phyloP scores from a whole-genome alignment of 2,888 invertebrate species.

The Hirtodrosophila trivittata region DNA sequence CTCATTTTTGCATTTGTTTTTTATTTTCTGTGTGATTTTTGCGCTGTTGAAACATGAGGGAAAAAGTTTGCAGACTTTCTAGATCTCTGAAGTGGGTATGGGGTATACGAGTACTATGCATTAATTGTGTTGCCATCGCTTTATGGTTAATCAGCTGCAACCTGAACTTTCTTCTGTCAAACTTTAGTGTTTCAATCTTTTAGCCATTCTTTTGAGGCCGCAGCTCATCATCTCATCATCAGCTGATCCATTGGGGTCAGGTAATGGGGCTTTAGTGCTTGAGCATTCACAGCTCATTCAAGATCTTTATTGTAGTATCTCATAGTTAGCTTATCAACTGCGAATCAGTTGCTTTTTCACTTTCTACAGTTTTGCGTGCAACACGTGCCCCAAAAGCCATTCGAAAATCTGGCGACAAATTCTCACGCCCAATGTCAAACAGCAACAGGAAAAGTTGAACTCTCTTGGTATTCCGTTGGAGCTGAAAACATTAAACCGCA shows the following conservation, averaged over 20 bases:
- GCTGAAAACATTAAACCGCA: conserved; percentile 55
- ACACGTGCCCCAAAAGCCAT: conserved; percentile 47
- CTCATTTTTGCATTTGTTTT: too few species aligned
- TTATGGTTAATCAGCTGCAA: conserved; percentile 47
- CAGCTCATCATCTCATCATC: conserved; percentile 4
- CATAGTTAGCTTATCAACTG: conserved; percentile 26
- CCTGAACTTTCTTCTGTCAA: conserved; percentile 57
- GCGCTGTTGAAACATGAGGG: background rate
- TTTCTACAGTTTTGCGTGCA: conserved; percentile 42
- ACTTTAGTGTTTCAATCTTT: conserved; percentile 16
- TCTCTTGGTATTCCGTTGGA: conserved; percentile 4
- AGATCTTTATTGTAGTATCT: conserved; percentile 4
- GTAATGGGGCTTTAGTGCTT: conserved; percentile 21
- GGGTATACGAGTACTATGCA: conserved; percentile 3
- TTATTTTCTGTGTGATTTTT: too few species aligned
- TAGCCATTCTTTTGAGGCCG: conserved; percentile 19
- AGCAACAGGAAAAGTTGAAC: conserved; percentile 9
- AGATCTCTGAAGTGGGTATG: conserved; percentile 6
- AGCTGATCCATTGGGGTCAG: conserved; percentile 63
- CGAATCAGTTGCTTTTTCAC: conserved; percentile 35
- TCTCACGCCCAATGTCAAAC: conserved; percentile 58
- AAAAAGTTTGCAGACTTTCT: conserved; percentile 16
- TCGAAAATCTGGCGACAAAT: conserved; percentile 28
- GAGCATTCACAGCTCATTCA: conserved; percentile 46
- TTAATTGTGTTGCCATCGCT: conserved; percentile 29